These are phyloP conservation scores for Microplitis manilae DNA, from an alignment of 2,888 invertebrate species.

Conservation along the genomic window DNA sequence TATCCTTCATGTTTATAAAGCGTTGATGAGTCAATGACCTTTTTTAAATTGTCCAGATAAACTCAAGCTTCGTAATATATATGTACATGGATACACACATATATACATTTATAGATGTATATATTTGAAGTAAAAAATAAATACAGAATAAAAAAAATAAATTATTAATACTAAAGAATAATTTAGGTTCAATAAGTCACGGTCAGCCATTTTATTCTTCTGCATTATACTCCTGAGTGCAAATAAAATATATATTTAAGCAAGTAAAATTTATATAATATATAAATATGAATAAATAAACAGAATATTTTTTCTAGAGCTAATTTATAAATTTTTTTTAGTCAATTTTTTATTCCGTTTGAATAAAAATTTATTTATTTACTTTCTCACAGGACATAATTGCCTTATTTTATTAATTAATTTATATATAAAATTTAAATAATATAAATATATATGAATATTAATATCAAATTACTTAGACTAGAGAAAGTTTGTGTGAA, in stretches of 20 bases:
- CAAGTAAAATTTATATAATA: background rate
- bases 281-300: background rate
- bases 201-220: constrained; percentile 1
- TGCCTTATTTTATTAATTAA: too few species aligned
- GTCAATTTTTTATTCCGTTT: too few species aligned
- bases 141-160: background rate
- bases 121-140: background rate
- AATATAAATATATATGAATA: background rate
- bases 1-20: background rate
- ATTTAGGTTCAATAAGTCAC: background rate
- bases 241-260: background rate
- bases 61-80: background rate
- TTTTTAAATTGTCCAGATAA: constrained; percentile 1
- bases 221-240: background rate
- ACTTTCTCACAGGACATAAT: too few species aligned
- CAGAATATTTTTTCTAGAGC: too few species aligned
- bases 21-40: background rate
- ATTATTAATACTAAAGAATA: background rate
- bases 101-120: background rate
- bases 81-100: too few species aligned
- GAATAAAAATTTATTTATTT: too few species aligned
- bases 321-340: too few species aligned
- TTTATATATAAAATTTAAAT: background rate
- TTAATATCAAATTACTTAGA: background rate
- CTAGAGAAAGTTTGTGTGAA: background rate